Percentiles rank a stretch among this genome's conserved stretches.
Conservation (phyloP, 1,140 invertebrate genomes). For the Drosophila tropicalis region DNA sequence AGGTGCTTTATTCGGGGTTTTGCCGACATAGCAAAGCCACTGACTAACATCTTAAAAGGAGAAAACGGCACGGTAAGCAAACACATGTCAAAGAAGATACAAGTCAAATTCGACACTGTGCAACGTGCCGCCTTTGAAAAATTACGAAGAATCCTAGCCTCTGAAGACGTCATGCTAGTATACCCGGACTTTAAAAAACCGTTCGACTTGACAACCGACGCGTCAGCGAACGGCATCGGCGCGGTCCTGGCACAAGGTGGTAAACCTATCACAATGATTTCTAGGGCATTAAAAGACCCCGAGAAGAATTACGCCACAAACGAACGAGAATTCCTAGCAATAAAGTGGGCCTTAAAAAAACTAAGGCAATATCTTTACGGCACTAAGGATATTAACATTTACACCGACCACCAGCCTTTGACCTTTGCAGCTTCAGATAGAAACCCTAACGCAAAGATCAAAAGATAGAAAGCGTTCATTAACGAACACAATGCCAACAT, state of each 20-base stretch:
- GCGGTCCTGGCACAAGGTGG: conserved; percentile 6
- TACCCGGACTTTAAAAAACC: background rate
- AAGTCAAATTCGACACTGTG: background rate
- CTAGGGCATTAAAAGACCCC: background rate
- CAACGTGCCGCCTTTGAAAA: background rate
- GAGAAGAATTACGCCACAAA: too few species aligned
- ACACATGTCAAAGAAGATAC: background rate
- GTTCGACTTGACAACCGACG: background rate
- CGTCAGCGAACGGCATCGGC: background rate
- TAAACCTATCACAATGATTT: conserved; percentile 25
- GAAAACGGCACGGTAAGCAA: background rate
- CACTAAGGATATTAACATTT: background rate
- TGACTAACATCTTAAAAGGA: background rate
- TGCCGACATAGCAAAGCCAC: background rate
- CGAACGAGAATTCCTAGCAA: too few species aligned
- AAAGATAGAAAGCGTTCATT: conserved; percentile 22
- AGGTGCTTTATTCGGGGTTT: background rate
- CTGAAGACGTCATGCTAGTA: background rate
- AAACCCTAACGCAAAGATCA: conserved; percentile 26
- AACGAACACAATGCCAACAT: conserved; percentile 4
- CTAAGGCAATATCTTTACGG: background rate
- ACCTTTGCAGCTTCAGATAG: conserved; percentile 18
- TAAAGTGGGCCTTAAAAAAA: too few species aligned
- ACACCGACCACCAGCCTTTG: conserved; percentile 4
- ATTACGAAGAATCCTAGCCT: background rate